phyloP scores from a whole-genome alignment of 2,797 vertebrate species.

The Naso thynnoides region DNA sequence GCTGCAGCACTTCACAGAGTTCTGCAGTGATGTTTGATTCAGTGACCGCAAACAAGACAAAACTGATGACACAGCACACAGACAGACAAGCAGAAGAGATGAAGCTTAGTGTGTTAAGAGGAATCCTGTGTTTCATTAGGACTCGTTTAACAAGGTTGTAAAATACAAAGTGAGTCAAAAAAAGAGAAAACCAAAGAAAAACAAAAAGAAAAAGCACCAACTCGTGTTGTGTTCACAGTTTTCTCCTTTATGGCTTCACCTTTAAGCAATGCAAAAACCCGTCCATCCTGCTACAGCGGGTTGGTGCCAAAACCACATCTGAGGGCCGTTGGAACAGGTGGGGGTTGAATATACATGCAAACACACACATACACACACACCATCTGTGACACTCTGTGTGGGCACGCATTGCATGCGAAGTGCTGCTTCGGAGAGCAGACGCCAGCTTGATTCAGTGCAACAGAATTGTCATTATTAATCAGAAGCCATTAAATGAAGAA shows the following conservation, averaged over 20 bases:
- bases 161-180: constrained; percentile 70
- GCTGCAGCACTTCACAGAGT: constrained; percentile 16
- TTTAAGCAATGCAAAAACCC: constrained; percentile 76
- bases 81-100: constrained; percentile 41
- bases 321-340: constrained; percentile 72
- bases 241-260: constrained; percentile 77
- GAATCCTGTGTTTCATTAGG: constrained; percentile 71
- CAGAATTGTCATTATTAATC: constrained; percentile 54
- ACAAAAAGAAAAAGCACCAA: constrained; percentile 39
- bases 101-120: constrained; percentile 31
- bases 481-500: constrained; percentile 33
- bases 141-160: constrained; percentile 69
- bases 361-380: constrained; percentile 28
- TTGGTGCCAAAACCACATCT: constrained; percentile 80
- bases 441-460: constrained; percentile 46
- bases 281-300: constrained; percentile 48
- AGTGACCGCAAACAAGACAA: constrained; percentile 33
- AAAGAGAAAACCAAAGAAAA: constrained; percentile 51
- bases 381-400: constrained; percentile 56
- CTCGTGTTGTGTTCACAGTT: constrained; percentile 68
- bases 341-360: constrained; percentile 61
- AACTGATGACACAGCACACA: constrained; percentile 51
- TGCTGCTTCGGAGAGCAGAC: constrained; percentile 44
- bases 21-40: constrained; percentile 19
- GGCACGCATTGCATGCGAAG: constrained; percentile 69